Base-by-base conservation (phyloP, 2,797 vertebrate species). In the Myotis findleyi region DNA sequence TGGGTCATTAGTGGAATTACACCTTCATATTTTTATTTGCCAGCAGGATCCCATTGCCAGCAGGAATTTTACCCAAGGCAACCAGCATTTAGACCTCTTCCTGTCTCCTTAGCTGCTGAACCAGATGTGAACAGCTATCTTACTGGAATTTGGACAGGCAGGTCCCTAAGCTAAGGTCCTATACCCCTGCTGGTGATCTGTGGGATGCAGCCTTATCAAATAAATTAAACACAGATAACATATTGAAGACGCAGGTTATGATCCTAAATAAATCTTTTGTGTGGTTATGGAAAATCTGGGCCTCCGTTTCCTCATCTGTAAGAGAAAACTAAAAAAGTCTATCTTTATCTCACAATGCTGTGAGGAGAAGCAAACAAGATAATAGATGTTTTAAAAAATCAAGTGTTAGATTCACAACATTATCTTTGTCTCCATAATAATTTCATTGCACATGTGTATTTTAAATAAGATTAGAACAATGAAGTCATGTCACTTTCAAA, bases 1-100 rank as follows among this genome's bases (percentile, higher is more conserved):
- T 87, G 92, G 11, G 9, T 90, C 73, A 49, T 62, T 73, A 62
- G 62, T 59, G 20, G 53, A 83, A 95, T 96, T 91, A 76, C n/a
- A 82, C 3, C 25, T 55, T 51, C 41, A 36, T 49, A 41, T 81
- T 55, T 86, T 82, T 87, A 77, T 85, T 93, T n/a, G 68, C 38
- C 9, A 18, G 33, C 9, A 21, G 30, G 44, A 93, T 55, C 13
- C 62, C 36, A 62, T 10, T 17, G 71, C 9, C 53, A 36, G 47
- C 38, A 77, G 25, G 33, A 80, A 73, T 77, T 93, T 81, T 82
- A 91, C 11, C 36, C 25, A 84, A 72, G 49, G 38, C 16, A 83
- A 57, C 41, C 51, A 81, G 23, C 3, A 25, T 72, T 77, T 81
- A 88, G 57, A 87, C 41, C 79, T 68, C 30, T 82, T 66, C 59